Base-by-base conservation (phyloP, 1,140 invertebrate species). In the Epicauta chinensis region DNA sequence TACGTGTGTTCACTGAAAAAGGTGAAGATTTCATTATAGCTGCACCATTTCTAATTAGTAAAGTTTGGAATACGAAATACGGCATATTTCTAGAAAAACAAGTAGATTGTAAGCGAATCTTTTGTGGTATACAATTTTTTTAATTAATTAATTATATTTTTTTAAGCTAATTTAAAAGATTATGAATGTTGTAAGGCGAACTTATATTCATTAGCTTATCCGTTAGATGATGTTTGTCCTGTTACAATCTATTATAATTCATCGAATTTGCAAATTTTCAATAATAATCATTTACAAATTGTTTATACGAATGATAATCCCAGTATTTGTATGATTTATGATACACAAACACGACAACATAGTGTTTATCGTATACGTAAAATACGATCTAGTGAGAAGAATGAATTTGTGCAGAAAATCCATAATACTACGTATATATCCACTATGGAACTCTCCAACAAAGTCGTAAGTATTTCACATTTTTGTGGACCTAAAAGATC, bases 181-280 rank as follows among this genome's bases (percentile, higher is more conserved):
- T 58, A 67, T 49, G 36, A 66, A 16, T 58, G 63, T 14, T 23
- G 68, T 2, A 67, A 85, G 59, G 83, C 86, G 1, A 81, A 81
- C 1, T 74, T 89, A 36, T 95, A 90, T 72, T 91, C 89, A 23
- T 71, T 95, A 56, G 77, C 84, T 14, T 90, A 95, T 78, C 91
- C 91, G 1, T 72, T 95, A 23, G 87, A 94, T 73, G 92, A 95
- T 73, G 85, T 93, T 23, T 83, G 84, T 45, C 91, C 91, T 3
- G 79, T 94, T 23, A 73, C 93, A 4, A 79, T 87, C 31, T 88
- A 86, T 63, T 79, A 80, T 60, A 78, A 79, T 62, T 70, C 69
- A 9, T n/a, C 10, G 3, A 31, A 41, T 73, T 49, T 73, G 62
- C 74, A 77, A 37, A 73, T 76, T 42, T 72, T 77, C 42, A 75